These are phyloP conservation scores for Tor tambroides DNA, from an alignment of 2,113 vertebrate species.

Conservation along the genomic window DNA sequence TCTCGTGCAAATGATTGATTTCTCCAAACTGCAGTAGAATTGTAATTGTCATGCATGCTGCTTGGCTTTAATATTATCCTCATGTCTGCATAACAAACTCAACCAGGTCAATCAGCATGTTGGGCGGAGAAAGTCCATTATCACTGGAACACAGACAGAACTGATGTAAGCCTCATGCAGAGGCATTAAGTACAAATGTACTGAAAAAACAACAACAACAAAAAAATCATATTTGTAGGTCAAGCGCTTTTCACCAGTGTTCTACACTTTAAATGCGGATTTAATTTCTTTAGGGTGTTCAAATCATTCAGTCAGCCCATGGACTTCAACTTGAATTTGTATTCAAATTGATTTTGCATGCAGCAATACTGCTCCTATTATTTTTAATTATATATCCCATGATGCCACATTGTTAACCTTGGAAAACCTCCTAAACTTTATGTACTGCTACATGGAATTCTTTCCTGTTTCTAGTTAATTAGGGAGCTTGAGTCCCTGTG, in stretches of 20 bases:
- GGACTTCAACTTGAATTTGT: constrained; percentile 7
- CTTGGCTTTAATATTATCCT: constrained; percentile 65
- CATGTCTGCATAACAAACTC: constrained; percentile 49
- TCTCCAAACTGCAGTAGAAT: constrained; percentile 66
- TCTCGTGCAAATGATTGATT: constrained; percentile 85
- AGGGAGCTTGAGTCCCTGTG: background rate
- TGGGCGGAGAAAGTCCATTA: background rate
- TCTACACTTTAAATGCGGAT: background rate
- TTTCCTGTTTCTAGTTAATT: constrained; percentile 14
- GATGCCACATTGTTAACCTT: constrained; percentile 15
- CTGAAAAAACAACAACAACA: background rate
- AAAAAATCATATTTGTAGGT: background rate
- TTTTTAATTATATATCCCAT: constrained; percentile 24
- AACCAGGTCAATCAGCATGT: constrained; percentile 5
- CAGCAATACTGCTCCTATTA: background rate
- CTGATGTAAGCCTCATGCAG: background rate
- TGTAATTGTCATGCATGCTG: constrained; percentile 66
- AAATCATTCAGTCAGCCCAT: constrained; percentile 31
- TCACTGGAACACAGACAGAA: background rate
- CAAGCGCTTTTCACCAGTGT: background rate
- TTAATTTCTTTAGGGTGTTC: constrained; percentile 1
- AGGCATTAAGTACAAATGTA: background rate
- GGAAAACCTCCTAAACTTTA: background rate
- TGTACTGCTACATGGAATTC: background rate
- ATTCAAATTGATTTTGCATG: constrained; percentile 2